These are phyloP conservation scores for Pristionchus japonicus DNA, from an alignment of 2,888 invertebrate species.

Conservation along the genomic window DNA sequence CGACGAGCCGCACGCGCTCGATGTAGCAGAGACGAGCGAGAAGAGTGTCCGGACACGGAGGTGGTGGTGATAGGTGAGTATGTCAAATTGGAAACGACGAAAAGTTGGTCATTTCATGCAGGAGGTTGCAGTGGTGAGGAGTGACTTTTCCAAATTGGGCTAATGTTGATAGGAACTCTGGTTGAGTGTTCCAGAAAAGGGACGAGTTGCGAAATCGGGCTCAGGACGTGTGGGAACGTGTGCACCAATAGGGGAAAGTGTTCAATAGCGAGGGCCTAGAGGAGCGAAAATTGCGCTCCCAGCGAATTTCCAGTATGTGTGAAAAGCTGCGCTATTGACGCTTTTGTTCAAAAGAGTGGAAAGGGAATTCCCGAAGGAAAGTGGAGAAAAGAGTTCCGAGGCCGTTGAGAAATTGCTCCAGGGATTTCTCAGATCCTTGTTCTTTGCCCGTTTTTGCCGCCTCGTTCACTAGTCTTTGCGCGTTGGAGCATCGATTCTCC, in stretches of 20 bases:
- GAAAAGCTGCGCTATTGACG: background rate
- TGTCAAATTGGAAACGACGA: background rate
- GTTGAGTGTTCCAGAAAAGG: no score
- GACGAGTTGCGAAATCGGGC: no score
- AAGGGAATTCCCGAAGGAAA: background rate
- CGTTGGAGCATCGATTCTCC: background rate
- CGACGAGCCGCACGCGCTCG: background rate
- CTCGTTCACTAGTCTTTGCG: background rate
- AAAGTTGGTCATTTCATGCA: background rate
- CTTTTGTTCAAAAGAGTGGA: background rate
- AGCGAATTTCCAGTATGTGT: background rate
- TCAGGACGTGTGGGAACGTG: no score
- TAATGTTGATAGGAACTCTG: no score
- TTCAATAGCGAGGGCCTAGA: no score
- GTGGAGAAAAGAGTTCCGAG: background rate
- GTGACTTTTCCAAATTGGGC: background rate
- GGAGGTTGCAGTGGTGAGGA: background rate
- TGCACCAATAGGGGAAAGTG: no score
- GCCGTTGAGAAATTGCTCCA: background rate
- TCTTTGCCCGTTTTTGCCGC: background rate
- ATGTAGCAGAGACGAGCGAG: background rate
- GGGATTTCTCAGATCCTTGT: background rate
- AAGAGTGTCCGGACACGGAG: conserved; percentile 25
- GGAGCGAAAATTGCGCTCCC: background rate
- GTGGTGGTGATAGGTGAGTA: conserved; percentile 45